Percentiles rank a stretch among this genome's conserved stretches.
These are phyloP conservation scores for Megamerina dolium DNA, from an alignment of 2,888 invertebrate genomes.

Conservation along the genomic window DNA sequence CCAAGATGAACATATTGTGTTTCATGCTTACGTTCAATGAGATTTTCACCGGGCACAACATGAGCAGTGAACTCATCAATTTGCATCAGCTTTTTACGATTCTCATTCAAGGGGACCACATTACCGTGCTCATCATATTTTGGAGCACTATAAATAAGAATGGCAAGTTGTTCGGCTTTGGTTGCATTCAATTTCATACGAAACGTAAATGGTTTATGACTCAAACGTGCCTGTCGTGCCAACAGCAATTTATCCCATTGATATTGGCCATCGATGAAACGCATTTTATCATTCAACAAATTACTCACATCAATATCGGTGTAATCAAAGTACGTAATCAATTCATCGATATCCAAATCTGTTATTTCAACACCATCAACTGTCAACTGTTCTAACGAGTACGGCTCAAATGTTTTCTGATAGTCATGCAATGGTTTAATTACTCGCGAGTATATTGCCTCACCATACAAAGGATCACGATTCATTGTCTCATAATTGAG, in stretches of 20 bases:
- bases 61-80: constrained; percentile 58
- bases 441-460: constrained; percentile 60
- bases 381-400: constrained; percentile 57
- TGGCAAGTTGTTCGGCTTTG: constrained; percentile 55
- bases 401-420: constrained; percentile 50
- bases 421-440: constrained; percentile 55
- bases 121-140: constrained; percentile 58
- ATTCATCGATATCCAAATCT: constrained; percentile 58
- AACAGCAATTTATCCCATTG: constrained; percentile 44
- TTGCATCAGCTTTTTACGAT: constrained; percentile 60
- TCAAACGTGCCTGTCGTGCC: constrained; percentile 59
- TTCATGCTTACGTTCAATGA: constrained; percentile 60
- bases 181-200: constrained; percentile 56
- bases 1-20: constrained; percentile 60
- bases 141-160: constrained; percentile 65
- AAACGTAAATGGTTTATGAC: constrained; percentile 60
- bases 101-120: constrained; percentile 54
- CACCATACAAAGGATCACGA: constrained; percentile 70
- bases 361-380: constrained; percentile 57
- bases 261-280: constrained; percentile 40
- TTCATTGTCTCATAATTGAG: constrained; percentile 61
- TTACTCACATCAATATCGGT: constrained; percentile 55
- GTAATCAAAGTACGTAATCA: constrained; percentile 63
- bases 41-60: constrained; percentile 60
- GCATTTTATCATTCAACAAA: constrained; percentile 28